A percentile compares a stretch with the other conserved stretches of the same genome.
These are phyloP conservation scores for Ia io DNA, from an alignment of 2,113 vertebrate genomes.

Conservation along the genomic window DNA sequence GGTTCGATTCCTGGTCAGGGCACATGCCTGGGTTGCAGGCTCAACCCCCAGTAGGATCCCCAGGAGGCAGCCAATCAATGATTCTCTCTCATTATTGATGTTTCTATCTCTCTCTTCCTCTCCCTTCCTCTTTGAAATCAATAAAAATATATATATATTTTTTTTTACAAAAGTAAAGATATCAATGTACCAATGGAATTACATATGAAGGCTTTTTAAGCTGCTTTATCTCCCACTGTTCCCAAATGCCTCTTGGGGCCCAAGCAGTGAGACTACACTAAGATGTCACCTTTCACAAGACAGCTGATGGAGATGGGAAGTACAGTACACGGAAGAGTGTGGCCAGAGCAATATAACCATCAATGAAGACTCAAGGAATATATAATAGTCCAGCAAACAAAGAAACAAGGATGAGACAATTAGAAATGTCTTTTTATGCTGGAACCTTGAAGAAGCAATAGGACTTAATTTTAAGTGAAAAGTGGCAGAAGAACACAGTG, in stretches of 20 bases:
- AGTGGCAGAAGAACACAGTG: neutral
- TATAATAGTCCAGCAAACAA: neutral
- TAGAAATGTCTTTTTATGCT: neutral
- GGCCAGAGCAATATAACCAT: neutral
- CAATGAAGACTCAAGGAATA: neutral
- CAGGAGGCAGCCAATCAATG: too few species aligned
- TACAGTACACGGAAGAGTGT: neutral
- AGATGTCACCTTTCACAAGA: neutral
- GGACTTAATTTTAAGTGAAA: neutral
- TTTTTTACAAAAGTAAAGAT: neutral
- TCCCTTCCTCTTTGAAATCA: too few species aligned
- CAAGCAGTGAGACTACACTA: neutral
- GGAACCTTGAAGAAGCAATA: neutral
- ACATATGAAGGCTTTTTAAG: neutral
- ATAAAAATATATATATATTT: too few species aligned
- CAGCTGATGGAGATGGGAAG: neutral
- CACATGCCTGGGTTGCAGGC: too few species aligned
- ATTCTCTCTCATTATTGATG: too few species aligned
- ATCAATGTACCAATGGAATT: neutral
- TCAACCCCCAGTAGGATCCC: too few species aligned
- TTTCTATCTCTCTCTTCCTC: too few species aligned
- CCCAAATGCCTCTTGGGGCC: neutral
- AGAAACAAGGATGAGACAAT: neutral
- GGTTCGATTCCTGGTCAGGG: too few species aligned
- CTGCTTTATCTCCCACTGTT: neutral